These are phyloP conservation scores for Xanthorhoe spadicearia DNA, from an alignment of 2,888 invertebrate genomes.

Conservation along the genomic window DNA sequence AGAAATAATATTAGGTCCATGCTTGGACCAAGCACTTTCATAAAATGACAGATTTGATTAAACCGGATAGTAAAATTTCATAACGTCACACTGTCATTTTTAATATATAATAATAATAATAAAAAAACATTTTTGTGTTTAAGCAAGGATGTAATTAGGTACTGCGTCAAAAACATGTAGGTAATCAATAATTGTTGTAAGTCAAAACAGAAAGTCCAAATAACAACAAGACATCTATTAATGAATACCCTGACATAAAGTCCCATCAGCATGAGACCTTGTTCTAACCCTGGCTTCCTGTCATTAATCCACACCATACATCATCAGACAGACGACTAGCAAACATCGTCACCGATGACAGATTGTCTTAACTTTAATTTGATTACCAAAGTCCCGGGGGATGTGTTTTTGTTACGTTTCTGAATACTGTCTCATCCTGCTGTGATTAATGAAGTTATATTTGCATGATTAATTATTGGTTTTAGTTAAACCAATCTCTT, in stretches of 20 bases:
- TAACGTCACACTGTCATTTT: no score
- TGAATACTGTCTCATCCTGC: conserved; percentile 36
- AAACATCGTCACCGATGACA: conserved; percentile 60
- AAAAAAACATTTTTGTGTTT: no score
- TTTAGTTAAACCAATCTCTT: not conserved
- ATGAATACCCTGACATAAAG: conserved; percentile 9
- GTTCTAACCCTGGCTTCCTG: conserved; percentile 56
- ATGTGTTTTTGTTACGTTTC: conserved; percentile 45
- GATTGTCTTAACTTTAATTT: conserved; percentile 73
- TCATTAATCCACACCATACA: conserved; percentile 56
- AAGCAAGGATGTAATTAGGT: no score
- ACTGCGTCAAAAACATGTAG: no score
- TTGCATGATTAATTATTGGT: conserved; percentile 38
- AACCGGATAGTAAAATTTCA: no score
- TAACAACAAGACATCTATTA: conserved; percentile 3
- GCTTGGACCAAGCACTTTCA: no score
- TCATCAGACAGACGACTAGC: conserved; percentile 39
- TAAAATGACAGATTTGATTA: no score
- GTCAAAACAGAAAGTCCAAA: not conserved
- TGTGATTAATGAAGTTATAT: conserved; percentile 42
- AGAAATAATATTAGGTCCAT: no score
- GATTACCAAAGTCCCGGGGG: conserved; percentile 53
- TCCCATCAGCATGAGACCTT: conserved; percentile 19
- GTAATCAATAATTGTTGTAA: not conserved
- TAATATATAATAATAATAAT: no score